These are phyloP conservation scores for Jordanella pulchra DNA, from an alignment of 2,797 vertebrate species.

Conservation along the genomic window DNA sequence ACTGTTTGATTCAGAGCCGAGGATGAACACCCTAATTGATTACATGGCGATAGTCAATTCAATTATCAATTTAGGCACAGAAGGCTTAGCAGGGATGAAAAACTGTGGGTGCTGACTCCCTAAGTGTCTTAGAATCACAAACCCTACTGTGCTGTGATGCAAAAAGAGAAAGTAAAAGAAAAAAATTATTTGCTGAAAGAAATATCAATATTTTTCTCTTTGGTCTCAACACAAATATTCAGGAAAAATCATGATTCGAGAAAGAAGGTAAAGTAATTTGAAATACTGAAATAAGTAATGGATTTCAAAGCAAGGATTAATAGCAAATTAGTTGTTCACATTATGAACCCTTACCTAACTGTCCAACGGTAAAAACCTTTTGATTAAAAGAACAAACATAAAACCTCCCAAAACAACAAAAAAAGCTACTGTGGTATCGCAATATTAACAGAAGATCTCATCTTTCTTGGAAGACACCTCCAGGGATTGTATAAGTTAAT, in stretches of 20 bases:
- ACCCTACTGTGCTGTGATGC: conserved; percentile 54
- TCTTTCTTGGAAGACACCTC: neutral
- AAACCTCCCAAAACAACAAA: too few species aligned
- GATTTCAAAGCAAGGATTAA: conserved; percentile 13
- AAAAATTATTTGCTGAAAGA: conserved; percentile 59
- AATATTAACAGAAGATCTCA: neutral
- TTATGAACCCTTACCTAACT: neutral
- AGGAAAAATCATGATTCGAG: conserved; percentile 29
- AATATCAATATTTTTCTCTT: conserved; percentile 58
- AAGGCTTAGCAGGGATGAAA: conserved; percentile 50
- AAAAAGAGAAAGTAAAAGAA: conserved; percentile 47
- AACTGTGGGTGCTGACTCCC: conserved; percentile 56
- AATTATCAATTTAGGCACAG: conserved; percentile 77
- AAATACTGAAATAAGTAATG: conserved; percentile 15
- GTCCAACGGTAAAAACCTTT: neutral
- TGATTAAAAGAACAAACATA: too few species aligned
- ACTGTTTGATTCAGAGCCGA: conserved; percentile 66
- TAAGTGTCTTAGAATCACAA: conserved; percentile 52
- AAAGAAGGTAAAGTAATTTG: conserved; percentile 21
- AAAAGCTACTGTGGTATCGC: neutral
- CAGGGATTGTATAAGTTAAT: neutral
- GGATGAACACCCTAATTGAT: conserved; percentile 78
- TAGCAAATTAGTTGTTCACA: neutral
- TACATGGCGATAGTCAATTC: conserved; percentile 74
- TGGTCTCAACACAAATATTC: conserved; percentile 54